These are phyloP conservation scores for Tenthredo distinguenda DNA, from an alignment of 2,888 invertebrate genomes.

Conservation along the genomic window DNA sequence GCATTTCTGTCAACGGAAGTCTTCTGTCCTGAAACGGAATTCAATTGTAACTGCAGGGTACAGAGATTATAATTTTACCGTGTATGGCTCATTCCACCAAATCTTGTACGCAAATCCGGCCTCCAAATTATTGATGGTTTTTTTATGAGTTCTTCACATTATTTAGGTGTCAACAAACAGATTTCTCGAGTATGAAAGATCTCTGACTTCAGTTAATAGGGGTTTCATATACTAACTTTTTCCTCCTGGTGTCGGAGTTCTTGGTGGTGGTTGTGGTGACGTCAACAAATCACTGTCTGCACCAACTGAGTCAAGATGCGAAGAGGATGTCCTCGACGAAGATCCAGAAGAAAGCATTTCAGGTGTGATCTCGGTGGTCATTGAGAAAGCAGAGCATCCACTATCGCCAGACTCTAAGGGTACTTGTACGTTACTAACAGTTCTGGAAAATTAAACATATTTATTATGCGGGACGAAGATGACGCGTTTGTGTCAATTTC, in stretches of 20 bases:
- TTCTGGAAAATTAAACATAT: constrained; percentile 9
- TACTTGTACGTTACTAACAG: constrained; percentile 13
- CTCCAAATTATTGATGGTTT: constrained; percentile 9
- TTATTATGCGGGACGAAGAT: neutral
- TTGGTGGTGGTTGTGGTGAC: constrained; percentile 23
- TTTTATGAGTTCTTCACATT: constrained; percentile 26
- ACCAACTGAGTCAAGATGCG: neutral
- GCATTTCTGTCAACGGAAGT: neutral
- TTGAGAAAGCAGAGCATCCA: constrained; percentile 17
- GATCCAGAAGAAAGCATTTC: neutral
- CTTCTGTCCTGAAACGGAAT: constrained; percentile 17
- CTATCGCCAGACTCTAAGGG: neutral
- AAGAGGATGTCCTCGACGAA: constrained; percentile 20
- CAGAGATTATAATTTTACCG: neutral
- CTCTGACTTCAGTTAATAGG: neutral
- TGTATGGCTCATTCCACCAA: neutral
- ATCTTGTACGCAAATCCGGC: constrained; percentile 16
- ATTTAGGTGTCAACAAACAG: constrained; percentile 13
- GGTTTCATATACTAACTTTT: constrained; percentile 21
- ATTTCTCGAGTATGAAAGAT: neutral
- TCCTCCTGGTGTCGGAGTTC: constrained; percentile 30
- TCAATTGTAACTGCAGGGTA: neutral
- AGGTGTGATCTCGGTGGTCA: constrained; percentile 21
- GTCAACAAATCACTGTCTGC: neutral
- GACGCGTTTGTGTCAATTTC: constrained; percentile 19